Conservation (phyloP, 2,797 vertebrate genomes). For the Borostomias antarcticus region DNA sequence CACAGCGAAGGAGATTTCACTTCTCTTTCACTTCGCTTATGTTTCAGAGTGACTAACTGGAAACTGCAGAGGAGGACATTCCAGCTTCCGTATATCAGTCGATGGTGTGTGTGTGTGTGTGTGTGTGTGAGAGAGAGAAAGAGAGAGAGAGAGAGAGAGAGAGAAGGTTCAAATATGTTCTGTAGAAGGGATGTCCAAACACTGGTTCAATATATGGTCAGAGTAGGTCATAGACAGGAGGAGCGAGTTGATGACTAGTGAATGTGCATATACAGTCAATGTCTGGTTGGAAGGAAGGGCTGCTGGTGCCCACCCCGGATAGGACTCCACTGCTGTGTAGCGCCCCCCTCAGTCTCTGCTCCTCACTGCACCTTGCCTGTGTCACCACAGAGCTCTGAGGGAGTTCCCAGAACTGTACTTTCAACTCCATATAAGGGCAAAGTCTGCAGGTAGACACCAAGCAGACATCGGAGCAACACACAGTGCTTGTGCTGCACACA, state of each 20-base stretch:
- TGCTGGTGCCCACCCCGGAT: too few species aligned
- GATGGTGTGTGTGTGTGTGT: constrained; percentile 4
- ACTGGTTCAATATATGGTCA: too few species aligned
- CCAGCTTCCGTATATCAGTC: constrained; percentile 42
- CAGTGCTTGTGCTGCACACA: background rate
- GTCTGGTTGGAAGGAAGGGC: background rate
- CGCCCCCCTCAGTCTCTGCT: background rate
- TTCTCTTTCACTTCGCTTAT: constrained; percentile 63
- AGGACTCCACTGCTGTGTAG: too few species aligned
- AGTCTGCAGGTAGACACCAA: constrained; percentile 3
- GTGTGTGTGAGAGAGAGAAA: constrained; percentile 11
- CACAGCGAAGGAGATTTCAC: constrained; percentile 63
- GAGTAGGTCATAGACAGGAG: too few species aligned
- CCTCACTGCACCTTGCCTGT: background rate
- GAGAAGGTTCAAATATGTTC: too few species aligned
- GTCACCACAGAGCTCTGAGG: background rate
- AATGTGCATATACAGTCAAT: background rate
- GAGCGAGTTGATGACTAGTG: background rate
- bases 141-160: constrained; percentile 11
- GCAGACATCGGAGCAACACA: background rate
- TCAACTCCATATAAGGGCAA: constrained; percentile 1
- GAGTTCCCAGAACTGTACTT: background rate
- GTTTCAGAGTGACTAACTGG: constrained; percentile 56
- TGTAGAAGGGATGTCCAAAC: too few species aligned
- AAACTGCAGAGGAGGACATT: constrained; percentile 60